These are phyloP conservation scores for Drosophila mimetica DNA, from an alignment of 2,888 invertebrate genomes.

Conservation along the genomic window DNA sequence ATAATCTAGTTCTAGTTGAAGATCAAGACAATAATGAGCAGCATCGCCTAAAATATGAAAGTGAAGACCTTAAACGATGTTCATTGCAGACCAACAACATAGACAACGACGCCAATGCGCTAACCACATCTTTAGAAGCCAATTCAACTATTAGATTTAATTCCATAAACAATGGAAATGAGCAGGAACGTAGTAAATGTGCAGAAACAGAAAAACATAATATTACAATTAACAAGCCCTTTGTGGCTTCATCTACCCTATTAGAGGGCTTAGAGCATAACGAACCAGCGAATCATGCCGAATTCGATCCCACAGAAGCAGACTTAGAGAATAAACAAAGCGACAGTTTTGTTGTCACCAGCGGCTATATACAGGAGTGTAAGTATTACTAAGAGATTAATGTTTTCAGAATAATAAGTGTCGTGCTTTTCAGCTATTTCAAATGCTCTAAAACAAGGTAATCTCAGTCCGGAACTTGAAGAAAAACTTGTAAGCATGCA, in stretches of 20 bases:
- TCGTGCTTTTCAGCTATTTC: conserved; percentile 88
- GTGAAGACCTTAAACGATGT: conserved; percentile 64
- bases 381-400: conserved; percentile 82
- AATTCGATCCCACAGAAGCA: conserved; percentile 29
- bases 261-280: conserved; percentile 52
- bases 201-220: conserved; percentile 66
- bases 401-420: neutral
- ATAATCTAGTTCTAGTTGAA: conserved; percentile 50
- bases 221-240: conserved; percentile 40
- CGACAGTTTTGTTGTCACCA: conserved; percentile 92
- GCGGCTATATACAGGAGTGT: conserved; percentile 97
- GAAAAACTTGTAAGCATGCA: conserved; percentile 95
- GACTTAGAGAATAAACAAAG: conserved; percentile 50
- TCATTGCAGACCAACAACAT: conserved; percentile 73
- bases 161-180: conserved; percentile 31
- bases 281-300: conserved; percentile 24
- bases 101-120: conserved; percentile 51
- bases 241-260: conserved; percentile 26
- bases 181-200: conserved; percentile 38
- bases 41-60: conserved; percentile 50
- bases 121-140: conserved; percentile 54
- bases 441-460: conserved; percentile 95
- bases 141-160: conserved; percentile 31
- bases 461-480: conserved; percentile 95
- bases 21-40: conserved; percentile 49